phyloP scores from a whole-genome alignment of 2,797 vertebrate genomes.

The Scolopax bukidnonensis region DNA sequence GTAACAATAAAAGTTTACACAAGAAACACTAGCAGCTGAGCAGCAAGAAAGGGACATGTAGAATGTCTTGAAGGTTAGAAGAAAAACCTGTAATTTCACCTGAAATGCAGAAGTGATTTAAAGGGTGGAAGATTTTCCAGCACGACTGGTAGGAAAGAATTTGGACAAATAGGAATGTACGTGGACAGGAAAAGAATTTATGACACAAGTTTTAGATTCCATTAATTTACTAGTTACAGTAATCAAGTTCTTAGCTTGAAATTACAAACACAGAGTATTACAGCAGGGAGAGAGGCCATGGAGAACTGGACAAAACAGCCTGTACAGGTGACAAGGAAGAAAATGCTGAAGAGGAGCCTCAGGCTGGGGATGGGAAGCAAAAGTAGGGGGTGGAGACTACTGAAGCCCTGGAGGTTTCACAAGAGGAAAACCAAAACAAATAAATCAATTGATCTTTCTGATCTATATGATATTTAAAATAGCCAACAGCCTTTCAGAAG shows the following conservation, averaged over 20 bases:
- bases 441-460: background rate
- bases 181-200: background rate
- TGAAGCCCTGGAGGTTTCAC: background rate
- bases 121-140: background rate
- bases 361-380: background rate
- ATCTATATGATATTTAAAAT: background rate
- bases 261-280: background rate
- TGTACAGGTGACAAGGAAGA: background rate
- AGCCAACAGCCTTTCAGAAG: background rate
- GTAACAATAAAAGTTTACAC: background rate
- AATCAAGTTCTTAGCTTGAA: background rate
- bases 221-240: background rate
- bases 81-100: background rate
- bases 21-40: background rate
- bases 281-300: background rate
- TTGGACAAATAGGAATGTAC: background rate
- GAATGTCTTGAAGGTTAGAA: background rate
- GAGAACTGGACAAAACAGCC: background rate
- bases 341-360: background rate
- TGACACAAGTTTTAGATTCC: background rate
- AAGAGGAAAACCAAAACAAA: background rate
- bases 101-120: background rate
- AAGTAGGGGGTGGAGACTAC: background rate
- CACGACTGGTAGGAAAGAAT: background rate
- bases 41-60: fast-evolving